Conservation (phyloP, 1,140 invertebrate species). For the Polyergus mexicanus region DNA sequence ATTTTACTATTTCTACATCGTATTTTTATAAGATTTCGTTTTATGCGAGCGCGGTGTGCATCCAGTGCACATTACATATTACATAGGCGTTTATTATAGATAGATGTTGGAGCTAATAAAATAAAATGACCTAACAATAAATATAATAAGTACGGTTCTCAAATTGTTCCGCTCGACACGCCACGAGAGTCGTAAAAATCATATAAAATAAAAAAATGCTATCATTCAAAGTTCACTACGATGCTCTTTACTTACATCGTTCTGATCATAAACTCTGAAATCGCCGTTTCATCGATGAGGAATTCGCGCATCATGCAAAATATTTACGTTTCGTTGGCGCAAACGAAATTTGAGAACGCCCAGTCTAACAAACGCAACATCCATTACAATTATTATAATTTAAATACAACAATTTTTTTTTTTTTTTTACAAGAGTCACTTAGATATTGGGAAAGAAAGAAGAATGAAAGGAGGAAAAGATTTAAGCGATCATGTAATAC, state of each 20-base stretch:
- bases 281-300: not conserved
- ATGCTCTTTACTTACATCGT: slow-evolving; percentile 5
- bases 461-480: not conserved
- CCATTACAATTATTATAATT: slow-evolving; percentile 46
- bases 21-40: slow-evolving; percentile 19
- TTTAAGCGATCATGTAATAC: slow-evolving; percentile 7
- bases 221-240: not conserved
- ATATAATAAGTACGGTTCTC: slow-evolving; percentile 12
- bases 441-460: not conserved
- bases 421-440: slow-evolving; percentile 33
- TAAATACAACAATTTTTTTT: slow-evolving; percentile 40
- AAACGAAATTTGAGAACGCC: slow-evolving; percentile 31
- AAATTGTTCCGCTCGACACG: slow-evolving; percentile 12
- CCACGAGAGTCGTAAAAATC: not conserved
- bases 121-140: slow-evolving; percentile 10
- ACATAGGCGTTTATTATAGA: not conserved
- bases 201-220: slow-evolving; percentile 18
- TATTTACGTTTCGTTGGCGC: slow-evolving; percentile 6
- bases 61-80: slow-evolving; percentile 29
- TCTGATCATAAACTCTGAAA: not conserved
- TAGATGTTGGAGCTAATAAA: slow-evolving; percentile 33
- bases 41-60: slow-evolving; percentile 31
- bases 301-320: slow-evolving; percentile 19
- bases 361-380: slow-evolving; percentile 34
- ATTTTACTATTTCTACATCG: slow-evolving; percentile 45